Conservation (phyloP, 1,140 invertebrate species). For the Macrobrachium nipponense region DNA sequence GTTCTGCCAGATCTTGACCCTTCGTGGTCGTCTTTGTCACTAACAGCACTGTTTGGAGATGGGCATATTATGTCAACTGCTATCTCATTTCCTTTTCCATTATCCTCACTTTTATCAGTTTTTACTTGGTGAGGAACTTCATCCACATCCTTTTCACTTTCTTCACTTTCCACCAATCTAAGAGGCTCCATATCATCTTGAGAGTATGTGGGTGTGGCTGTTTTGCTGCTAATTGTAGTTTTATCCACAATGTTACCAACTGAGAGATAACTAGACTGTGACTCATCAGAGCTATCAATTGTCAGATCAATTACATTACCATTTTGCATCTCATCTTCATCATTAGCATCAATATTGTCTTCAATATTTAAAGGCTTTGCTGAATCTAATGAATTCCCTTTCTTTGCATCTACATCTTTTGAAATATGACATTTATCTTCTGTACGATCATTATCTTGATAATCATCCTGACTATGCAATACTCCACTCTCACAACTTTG, state of each 20-base stretch:
- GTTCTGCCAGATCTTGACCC: background rate
- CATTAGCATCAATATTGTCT: background rate
- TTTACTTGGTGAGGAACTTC: no score
- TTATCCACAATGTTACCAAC: background rate
- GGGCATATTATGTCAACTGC: no score
- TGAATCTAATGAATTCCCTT: background rate
- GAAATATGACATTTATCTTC: no score
- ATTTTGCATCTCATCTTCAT: background rate
- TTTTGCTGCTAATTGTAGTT: background rate
- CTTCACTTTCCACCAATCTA: background rate
- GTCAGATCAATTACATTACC: conserved; percentile 35
- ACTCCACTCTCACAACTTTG: no score
- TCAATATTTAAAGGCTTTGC: background rate
- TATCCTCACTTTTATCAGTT: no score
- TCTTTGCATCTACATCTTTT: background rate
- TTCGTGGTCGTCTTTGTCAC: background rate
- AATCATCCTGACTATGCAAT: no score
- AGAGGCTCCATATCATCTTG: conserved; percentile 8
- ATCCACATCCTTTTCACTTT: background rate
- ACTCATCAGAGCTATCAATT: conserved; percentile 4
- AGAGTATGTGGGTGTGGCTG: background rate
- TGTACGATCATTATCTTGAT: no score
- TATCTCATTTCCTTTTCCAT: no score
- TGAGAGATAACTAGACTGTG: background rate
- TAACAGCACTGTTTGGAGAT: no score